A percentile compares a stretch with the other conserved stretches of the same genome.
Conservation (phyloP, 1,140 invertebrate species). For the Lepidurus arcticus region DNA sequence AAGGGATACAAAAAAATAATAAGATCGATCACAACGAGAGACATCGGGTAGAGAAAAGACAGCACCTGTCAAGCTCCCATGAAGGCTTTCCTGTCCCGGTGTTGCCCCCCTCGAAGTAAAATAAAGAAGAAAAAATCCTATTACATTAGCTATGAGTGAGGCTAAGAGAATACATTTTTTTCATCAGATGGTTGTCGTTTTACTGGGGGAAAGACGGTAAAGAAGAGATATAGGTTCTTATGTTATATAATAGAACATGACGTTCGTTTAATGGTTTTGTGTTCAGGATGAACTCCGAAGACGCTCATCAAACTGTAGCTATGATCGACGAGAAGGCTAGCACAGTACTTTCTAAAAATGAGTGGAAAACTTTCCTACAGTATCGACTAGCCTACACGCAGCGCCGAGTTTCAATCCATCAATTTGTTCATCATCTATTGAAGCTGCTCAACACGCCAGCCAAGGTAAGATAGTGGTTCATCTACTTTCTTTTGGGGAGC, state of each 20-base stretch:
- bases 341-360: background rate
- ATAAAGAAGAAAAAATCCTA: background rate
- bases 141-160: background rate
- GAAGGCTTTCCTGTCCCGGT: background rate
- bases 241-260: background rate
- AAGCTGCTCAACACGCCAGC: background rate
- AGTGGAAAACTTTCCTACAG: slow-evolving; percentile 15
- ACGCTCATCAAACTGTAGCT: slow-evolving; percentile 1
- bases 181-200: background rate
- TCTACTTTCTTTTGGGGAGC: background rate
- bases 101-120: background rate
- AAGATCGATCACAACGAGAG: background rate
- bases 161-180: background rate
- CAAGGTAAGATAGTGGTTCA: background rate
- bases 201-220: background rate
- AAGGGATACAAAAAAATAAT: too few species aligned
- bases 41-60: background rate
- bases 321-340: background rate
- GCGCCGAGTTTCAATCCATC: slow-evolving; percentile 1
- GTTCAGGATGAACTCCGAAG: background rate
- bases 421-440: background rate
- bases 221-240: background rate
- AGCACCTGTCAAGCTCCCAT: background rate
- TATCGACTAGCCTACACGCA: slow-evolving; percentile 1
- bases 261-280: background rate